phyloP scores from a whole-genome alignment of 2,888 invertebrate species.

The Temnothorax unifasciatus region DNA sequence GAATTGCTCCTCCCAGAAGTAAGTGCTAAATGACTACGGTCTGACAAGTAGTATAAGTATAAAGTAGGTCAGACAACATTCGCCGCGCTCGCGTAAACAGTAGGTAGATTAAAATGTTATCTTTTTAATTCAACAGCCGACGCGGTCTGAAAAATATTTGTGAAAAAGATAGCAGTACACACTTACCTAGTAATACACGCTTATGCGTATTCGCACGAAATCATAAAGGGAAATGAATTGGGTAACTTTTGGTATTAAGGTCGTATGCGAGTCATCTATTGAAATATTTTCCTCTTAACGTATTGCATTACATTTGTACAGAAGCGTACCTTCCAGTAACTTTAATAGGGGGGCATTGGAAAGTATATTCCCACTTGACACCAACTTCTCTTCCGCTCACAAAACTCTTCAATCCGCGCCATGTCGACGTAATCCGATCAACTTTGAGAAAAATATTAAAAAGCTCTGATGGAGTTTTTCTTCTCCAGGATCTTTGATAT shows the following conservation, averaged over 20 bases:
- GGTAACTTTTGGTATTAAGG: neutral
- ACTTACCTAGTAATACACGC: too few relatives aligned
- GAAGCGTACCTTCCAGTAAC: constrained; percentile 4
- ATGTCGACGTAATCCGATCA: constrained; percentile 4
- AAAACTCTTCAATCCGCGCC: neutral
- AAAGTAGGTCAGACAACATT: constrained; percentile 44
- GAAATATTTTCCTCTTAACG: constrained; percentile 4
- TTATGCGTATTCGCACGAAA: neutral
- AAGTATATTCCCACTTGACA: neutral
- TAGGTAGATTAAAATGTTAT: constrained; percentile 35
- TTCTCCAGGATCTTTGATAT: neutral
- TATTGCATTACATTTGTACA: neutral
- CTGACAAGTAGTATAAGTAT: constrained; percentile 40
- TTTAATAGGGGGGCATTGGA: neutral
- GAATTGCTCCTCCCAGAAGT: neutral
- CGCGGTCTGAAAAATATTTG: neutral
- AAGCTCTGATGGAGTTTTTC: neutral
- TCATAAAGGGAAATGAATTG: neutral
- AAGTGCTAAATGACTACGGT: constrained; percentile 7
- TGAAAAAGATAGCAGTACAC: neutral
- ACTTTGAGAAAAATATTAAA: constrained; percentile 14
- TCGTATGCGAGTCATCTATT: neutral
- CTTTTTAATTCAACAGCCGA: neutral
- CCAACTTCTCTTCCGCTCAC: neutral
- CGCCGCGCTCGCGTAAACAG: constrained; percentile 18